phyloP scores from a whole-genome alignment of 2,888 invertebrate genomes.

The Cephalotes varians region DNA sequence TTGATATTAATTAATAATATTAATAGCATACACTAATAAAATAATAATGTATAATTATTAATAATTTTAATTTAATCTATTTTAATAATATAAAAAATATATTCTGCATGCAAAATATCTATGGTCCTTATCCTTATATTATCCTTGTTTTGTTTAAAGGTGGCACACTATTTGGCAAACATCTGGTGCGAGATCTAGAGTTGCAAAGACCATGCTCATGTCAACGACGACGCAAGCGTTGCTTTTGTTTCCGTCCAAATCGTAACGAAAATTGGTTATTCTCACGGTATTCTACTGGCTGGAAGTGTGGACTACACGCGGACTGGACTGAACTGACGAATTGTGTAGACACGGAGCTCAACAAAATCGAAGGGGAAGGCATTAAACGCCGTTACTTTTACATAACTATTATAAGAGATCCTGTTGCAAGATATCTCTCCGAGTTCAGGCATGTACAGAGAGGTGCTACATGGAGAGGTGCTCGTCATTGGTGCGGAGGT shows the following conservation, averaged over 20 bases:
- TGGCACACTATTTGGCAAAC: constrained; percentile 98
- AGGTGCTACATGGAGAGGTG: constrained; percentile 98
- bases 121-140: too few species aligned
- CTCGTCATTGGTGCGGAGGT: constrained; percentile 88
- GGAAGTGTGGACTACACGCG: constrained; percentile 99
- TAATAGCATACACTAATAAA: too few species aligned
- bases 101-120: background rate
- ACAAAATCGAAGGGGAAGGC: constrained; percentile 94
- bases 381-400: constrained; percentile 97
- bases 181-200: constrained; percentile 98
- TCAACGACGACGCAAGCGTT: constrained; percentile 94
- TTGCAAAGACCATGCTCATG: constrained; percentile 97
- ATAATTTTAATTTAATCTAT: background rate
- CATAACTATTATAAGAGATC: constrained; percentile 97
- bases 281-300: constrained; percentile 98
- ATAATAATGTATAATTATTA: too few species aligned
- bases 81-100: background rate
- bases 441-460: constrained; percentile 99
- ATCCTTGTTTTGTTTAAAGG: constrained; percentile 84
- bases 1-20: too few species aligned
- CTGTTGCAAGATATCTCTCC: constrained; percentile 96
- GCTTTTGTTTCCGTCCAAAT: constrained; percentile 96
- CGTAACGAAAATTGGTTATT: constrained; percentile 99
- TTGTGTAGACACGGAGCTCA: constrained; percentile 96
- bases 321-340: constrained; percentile 98